Evolutionary conservation across 2,113 vertebrate genomes (phyloP), one percentile per base, ranked within the genome.

Genomic region (Limnothrissa miodon): DNA sequence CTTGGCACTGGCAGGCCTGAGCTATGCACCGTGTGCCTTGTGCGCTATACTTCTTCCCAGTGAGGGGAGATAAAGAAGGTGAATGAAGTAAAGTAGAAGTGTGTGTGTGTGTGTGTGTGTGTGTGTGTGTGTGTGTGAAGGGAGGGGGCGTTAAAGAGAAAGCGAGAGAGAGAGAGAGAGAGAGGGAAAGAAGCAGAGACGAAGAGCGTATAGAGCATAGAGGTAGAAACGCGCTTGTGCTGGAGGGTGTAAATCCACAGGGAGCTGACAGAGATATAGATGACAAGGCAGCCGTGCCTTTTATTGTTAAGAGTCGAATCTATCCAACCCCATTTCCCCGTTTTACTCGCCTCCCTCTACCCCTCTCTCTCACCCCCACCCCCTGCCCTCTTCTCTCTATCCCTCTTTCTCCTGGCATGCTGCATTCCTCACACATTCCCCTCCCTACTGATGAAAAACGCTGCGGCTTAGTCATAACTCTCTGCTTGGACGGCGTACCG

Each of bases 401-500:
- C 51, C 51, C 59, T 48, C 44, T 83, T 70, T 80, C 78, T 36
- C 82, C 82, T 56, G 83, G 48, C 53, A 45, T 80, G 81, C 85
- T 53, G 56, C 45, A 70, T 79, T 74, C 45, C 74, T 46, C 53
- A n/a, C 82, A 81, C 33, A 62, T 83, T 81, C 78, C 84, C 42
- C 78, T 62, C 44, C 25, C 44, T 79, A 36, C 78, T 45, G 25
- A 45, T 23, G n/a, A 36, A 48, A 36, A 53, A 82, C 11, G 33
- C 53, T 39, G 53, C 29, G 23, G 48, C 66, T 87, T 82, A 89
- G 86, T 88, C 80, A 80, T 85, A 83, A 70, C 78, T 83, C 83
- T 70, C 9, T 36, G 66, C 10, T 39, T 36, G 85, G 79, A 86
- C 2, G 80, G 86, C 79, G 78, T 23, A 39, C 79, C 45, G 42